Base-by-base conservation (phyloP, 2,113 vertebrate species). In the Axis porcinus region DNA sequence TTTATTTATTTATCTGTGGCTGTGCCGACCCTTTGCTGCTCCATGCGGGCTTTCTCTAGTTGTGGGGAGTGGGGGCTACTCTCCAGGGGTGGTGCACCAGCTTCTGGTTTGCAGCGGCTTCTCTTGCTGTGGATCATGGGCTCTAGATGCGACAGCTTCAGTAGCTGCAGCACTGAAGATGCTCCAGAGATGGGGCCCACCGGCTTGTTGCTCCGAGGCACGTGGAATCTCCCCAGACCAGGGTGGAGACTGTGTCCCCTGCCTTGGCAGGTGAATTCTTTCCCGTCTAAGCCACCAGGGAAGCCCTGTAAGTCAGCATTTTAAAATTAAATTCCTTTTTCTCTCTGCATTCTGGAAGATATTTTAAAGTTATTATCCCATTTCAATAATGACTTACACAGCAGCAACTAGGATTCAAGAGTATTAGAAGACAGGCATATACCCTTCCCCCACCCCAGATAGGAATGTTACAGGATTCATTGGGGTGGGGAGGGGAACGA, bases 151-250 rank as follows among this genome's bases (percentile, higher is more conserved):
- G 10, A 23, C 5, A 12, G 67, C 67, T 23, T 17, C 64, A 23
- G 64, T 1, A 1, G n/a, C 9, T 12, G 64, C 4, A 11, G 64
- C n/a, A 11, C 4, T n/a, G n/a, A n/a, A n/a, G n/a, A n/a, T n/a
- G n/a, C 64, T 36, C 64, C 1, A 17, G 5, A 70, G 64, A 21
- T 0, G 33, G 23, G 60, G 67, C 19, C 67, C 67, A 40, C 10
- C 4, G 67, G n/a, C 67, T 40, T 13, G 52, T 19, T 19, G 52
- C 6, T 54, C 52, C 1, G 19, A 6, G n/a, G 64, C 64, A 21
- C 2, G 9, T 36, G n/a, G n/a, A 40, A 11, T 40, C 67, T 40
- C 23, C 67, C 67, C n/a, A 74, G 67, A 23, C 67, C 67, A 40
- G n/a, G n/a, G 19, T 3, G 36, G 67, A 23, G n/a, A 23, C 19